A percentile compares a stretch with the other conserved stretches of the same genome.
phyloP scores from a whole-genome alignment of 2,797 vertebrate genomes.

The Taenioides sp. region DNA sequence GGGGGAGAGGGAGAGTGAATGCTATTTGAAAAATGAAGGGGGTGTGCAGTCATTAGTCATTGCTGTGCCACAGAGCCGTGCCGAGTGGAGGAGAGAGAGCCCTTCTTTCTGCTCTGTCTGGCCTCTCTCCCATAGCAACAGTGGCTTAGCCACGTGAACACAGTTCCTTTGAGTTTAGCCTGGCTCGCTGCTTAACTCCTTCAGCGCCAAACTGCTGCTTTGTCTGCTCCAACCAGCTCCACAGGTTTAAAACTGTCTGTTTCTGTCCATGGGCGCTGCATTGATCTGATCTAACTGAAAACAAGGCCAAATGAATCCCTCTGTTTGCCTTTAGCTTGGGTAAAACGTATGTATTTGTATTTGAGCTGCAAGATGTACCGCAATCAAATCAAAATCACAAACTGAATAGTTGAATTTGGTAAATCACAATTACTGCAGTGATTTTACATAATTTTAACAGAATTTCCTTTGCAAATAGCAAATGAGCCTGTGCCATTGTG shows the following conservation, averaged over 20 bases:
- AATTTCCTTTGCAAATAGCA: too few relatives aligned
- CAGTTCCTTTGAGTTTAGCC: conserved; percentile 74
- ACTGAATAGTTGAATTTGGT: too few relatives aligned
- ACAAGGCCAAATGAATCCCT: not conserved
- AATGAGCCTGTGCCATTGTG: too few relatives aligned
- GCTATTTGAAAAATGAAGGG: conserved; percentile 55
- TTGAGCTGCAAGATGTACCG: too few relatives aligned
- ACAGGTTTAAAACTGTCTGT: conserved; percentile 6
- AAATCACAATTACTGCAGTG: too few relatives aligned
- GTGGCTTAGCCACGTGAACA: conserved; percentile 75
- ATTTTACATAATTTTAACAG: too few relatives aligned
- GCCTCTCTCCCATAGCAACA: conserved; percentile 83
- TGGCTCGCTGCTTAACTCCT: conserved; percentile 72
- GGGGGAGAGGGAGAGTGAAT: conserved; percentile 42
- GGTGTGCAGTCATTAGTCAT: conserved; percentile 59
- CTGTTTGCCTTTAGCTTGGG: not conserved
- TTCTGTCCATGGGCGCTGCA: not conserved
- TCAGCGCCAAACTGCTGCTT: conserved; percentile 47
- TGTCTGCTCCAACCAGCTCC: conserved; percentile 30
- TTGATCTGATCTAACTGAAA: not conserved
- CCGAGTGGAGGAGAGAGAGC: conserved; percentile 44
- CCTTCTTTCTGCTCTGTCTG: conserved; percentile 73
- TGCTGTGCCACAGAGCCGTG: conserved; percentile 43
- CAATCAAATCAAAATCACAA: too few relatives aligned
- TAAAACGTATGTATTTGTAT: not conserved